Evolutionary conservation across 2,888 invertebrate species (phyloP).

Genomic region (Geotrupes spiniger): DNA sequence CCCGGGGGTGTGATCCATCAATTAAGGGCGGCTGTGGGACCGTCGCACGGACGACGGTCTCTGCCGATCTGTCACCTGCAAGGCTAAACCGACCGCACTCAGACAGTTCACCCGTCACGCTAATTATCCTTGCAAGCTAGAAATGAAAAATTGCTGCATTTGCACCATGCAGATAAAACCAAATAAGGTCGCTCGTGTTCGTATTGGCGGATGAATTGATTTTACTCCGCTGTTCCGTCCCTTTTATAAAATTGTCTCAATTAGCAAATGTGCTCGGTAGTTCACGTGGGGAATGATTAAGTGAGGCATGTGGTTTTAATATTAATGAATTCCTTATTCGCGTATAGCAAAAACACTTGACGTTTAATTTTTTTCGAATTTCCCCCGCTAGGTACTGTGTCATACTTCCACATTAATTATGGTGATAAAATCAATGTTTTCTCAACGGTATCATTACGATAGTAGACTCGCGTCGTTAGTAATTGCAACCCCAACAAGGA

Average conservation of each 20-base stretch:
- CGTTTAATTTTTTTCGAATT: too few relatives aligned
- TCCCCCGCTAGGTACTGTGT: too few relatives aligned
- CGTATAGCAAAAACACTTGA: too few relatives aligned
- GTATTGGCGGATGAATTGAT: neutral
- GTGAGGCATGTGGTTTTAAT: neutral
- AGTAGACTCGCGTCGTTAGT: too few relatives aligned
- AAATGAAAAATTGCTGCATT: conserved; percentile 18
- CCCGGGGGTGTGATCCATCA: conserved; percentile 44
- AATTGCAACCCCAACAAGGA: too few relatives aligned
- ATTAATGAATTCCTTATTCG: neutral
- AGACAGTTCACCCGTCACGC: conserved; percentile 31
- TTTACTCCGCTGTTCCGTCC: neutral
- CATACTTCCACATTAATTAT: too few relatives aligned
- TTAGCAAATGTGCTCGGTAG: neutral
- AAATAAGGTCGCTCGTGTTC: neutral
- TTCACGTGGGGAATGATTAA: neutral
- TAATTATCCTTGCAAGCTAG: conserved; percentile 26
- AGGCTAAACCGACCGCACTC: conserved; percentile 39
- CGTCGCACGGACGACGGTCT: conserved; percentile 31
- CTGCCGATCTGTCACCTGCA: conserved; percentile 46
- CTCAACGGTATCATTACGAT: too few relatives aligned
- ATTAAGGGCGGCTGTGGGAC: conserved; percentile 38
- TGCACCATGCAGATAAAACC: conserved; percentile 1
- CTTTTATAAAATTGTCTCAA: conserved; percentile 1
- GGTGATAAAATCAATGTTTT: too few relatives aligned